These are phyloP conservation scores for Harpagifer antarcticus DNA, from an alignment of 2,797 vertebrate genomes.

Conservation along the genomic window DNA sequence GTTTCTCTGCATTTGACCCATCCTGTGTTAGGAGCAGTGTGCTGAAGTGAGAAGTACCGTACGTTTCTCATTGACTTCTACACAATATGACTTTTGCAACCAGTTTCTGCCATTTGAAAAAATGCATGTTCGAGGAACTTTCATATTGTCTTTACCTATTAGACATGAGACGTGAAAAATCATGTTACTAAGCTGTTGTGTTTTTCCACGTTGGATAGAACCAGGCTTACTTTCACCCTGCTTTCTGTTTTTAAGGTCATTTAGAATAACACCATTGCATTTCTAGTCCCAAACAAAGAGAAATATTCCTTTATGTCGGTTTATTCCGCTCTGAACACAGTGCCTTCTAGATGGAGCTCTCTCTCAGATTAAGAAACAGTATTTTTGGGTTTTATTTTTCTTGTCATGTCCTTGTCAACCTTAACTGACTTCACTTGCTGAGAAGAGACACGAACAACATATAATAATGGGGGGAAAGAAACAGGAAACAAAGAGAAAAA, in stretches of 20 bases:
- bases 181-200: neutral
- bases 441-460: conserved; percentile 21
- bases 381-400: conserved; percentile 39
- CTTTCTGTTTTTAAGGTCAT: neutral
- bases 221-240: neutral
- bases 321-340: neutral
- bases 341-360: neutral
- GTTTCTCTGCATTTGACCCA: too few relatives aligned
- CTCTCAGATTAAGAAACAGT: neutral
- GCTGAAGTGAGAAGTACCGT: too few relatives aligned
- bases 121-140: too few relatives aligned
- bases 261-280: neutral
- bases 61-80: too few relatives aligned
- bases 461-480: conserved; percentile 16
- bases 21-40: too few relatives aligned
- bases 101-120: too few relatives aligned
- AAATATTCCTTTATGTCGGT: neutral
- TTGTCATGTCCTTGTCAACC: conserved; percentile 32
- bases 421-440: conserved; percentile 50
- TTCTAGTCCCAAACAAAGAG: neutral
- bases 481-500: conserved; percentile 26
- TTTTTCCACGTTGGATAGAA: neutral
- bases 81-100: too few relatives aligned
- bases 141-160: too few relatives aligned
- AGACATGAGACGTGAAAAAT: too few relatives aligned